Base-by-base conservation (phyloP, 1,140 invertebrate genomes). In the Panonychus citri region DNA sequence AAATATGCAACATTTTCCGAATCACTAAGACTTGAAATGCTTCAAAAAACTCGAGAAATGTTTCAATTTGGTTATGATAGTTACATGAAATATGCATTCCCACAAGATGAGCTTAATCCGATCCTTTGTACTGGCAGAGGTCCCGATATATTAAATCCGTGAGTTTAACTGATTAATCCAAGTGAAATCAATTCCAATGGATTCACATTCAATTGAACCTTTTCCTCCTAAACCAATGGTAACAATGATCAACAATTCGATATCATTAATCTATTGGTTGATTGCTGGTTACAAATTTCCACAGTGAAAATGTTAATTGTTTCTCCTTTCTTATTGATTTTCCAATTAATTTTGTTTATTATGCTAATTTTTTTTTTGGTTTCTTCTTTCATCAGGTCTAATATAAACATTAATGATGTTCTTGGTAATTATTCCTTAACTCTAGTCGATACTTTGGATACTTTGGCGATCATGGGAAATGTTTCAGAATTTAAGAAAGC, bases 351-450 rank as follows among this genome's bases (percentile, higher is more conserved):
- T n/a, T n/a, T 10, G 34, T 8, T 51, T 40, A 30, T 34, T 7
- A 34, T 34, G 30, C 30, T 34, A 12, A 34, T 34, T 7, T 34
- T 34, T 34, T 34, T 34, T 34, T 12, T 17, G 10, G 10, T 40
- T 50, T 63, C 54, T 56, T 60, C 55, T 62, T 55, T 59, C 68
- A 66, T 59, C 66, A 80, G 78, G 53, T 73, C 71, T 28, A 81
- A 81, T 64, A 78, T 81, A 54, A 81, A 82, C 63, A 80, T 81
- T 46, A 81, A 81, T 70, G 80, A 81, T 70, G 77, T 77, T 17
- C 67, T 81, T 3, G 80, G 80, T 49, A 78, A 81, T 60, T 77
- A 75, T 64, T 70, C 69, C 28, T 63, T 77, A 30, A 76, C 74
- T 21, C 62, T 77, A 49, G 68, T 76, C 42, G 76, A 77, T 64